These are phyloP conservation scores for Amphipoea lucens DNA, from an alignment of 2,888 invertebrate species.

Conservation along the genomic window DNA sequence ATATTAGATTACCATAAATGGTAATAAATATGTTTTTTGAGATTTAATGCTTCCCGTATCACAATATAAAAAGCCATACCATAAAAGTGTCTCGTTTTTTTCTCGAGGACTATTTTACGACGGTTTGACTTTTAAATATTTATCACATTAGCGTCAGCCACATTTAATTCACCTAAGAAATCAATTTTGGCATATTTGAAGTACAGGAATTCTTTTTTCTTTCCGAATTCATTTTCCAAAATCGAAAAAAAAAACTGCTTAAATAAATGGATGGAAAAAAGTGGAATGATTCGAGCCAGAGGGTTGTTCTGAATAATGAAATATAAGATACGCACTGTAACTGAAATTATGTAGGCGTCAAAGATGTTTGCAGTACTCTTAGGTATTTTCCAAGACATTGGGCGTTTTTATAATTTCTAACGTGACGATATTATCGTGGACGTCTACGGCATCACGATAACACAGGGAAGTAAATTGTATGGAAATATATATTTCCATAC, in stretches of 20 bases:
- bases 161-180: conserved; percentile 4
- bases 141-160: conserved; percentile 26
- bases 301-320: conserved; percentile 1
- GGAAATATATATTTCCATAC: background rate
- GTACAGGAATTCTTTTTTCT: background rate
- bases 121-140: conserved; percentile 49
- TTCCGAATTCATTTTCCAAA: background rate
- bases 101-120: conserved; percentile 26
- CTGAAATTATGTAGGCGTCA: background rate
- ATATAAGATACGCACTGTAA: background rate
- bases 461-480: background rate
- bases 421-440: background rate
- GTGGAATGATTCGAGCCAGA: too few relatives aligned
- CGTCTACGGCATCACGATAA: background rate
- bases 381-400: background rate
- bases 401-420: background rate
- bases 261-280: background rate
- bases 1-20: conserved; percentile 65
- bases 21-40: conserved; percentile 59
- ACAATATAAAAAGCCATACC: conserved; percentile 45
- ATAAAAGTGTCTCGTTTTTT: conserved; percentile 43
- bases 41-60: conserved; percentile 50
- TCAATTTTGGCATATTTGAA: background rate
- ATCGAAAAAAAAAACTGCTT: too few relatives aligned
- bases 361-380: background rate